Percentiles rank a stretch among this genome's conserved stretches.
phyloP scores from a whole-genome alignment of 2,888 invertebrate genomes.

The Oscheius onirici region DNA sequence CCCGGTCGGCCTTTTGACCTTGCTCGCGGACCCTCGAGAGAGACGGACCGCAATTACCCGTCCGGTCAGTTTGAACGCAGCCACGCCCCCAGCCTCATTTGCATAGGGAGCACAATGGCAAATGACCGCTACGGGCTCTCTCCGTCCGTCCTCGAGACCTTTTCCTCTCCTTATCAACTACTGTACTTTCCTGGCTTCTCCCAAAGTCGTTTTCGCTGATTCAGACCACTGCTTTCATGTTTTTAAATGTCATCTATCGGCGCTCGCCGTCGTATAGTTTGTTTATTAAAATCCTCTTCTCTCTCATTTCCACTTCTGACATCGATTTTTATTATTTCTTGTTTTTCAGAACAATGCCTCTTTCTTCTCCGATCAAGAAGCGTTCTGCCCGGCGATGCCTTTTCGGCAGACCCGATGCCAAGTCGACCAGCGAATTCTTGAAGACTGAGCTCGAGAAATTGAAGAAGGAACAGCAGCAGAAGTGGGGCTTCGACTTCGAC shows the following conservation, averaged over 20 bases:
- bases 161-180: not conserved
- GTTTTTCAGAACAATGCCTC: conserved; percentile 8
- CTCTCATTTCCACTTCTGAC: conserved; percentile 18
- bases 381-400: conserved; percentile 31
- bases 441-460: conserved; percentile 6
- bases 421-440: not conserved
- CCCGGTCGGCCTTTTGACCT: conserved; percentile 22
- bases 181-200: too few relatives aligned
- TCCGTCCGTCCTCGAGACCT: not conserved
- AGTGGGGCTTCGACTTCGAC: conserved; percentile 32
- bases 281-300: not conserved
- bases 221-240: not conserved
- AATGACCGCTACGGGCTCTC: conserved; percentile 7
- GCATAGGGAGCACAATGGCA: conserved; percentile 24
- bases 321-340: not conserved
- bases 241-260: conserved; percentile 5
- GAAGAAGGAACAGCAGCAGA: not conserved
- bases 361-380: conserved; percentile 26
- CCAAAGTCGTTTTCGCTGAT: too few relatives aligned
- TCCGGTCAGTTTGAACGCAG: not conserved
- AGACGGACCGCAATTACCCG: conserved; percentile 22
- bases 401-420: conserved; percentile 23
- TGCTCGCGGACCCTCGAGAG: conserved; percentile 16
- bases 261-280: conserved; percentile 18
- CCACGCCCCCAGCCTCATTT: conserved; percentile 17